phyloP scores from a whole-genome alignment of 2,797 vertebrate genomes.

The Sebastolobus altivelis region DNA sequence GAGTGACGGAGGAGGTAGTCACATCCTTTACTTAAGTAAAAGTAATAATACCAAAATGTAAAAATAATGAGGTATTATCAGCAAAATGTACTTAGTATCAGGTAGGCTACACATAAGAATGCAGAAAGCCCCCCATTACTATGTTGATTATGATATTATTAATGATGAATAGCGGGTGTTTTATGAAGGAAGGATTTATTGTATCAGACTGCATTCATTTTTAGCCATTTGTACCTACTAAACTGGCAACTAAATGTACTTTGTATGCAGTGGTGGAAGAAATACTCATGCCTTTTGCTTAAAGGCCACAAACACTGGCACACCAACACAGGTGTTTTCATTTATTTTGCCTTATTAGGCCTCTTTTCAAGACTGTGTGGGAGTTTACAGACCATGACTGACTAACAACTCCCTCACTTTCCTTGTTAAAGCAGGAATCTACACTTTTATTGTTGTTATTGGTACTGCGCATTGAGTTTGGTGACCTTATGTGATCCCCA shows the following conservation, averaged over 20 bases:
- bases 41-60: not conserved
- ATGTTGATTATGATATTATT: no score
- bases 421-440: not conserved
- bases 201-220: no score
- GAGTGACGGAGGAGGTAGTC: not conserved
- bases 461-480: not conserved
- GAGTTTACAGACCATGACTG: not conserved
- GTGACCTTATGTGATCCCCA: not conserved
- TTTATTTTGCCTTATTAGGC: not conserved
- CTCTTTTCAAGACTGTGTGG: not conserved
- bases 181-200: not conserved
- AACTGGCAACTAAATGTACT: not conserved
- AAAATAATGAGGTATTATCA: constrained; percentile 1
- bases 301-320: not conserved
- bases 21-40: not conserved
- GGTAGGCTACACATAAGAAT: not conserved
- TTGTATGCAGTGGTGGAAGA: no score
- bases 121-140: not conserved
- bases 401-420: not conserved
- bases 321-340: constrained; percentile 2
- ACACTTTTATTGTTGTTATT: not conserved
- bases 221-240: no score
- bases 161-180: not conserved
- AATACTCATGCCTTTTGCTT: not conserved
- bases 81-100: not conserved